Evolutionary conservation across 2,888 invertebrate genomes (phyloP), one percentile per base, ranked within the genome.

Genomic region (Glyphotaelius pellucidus): DNA sequence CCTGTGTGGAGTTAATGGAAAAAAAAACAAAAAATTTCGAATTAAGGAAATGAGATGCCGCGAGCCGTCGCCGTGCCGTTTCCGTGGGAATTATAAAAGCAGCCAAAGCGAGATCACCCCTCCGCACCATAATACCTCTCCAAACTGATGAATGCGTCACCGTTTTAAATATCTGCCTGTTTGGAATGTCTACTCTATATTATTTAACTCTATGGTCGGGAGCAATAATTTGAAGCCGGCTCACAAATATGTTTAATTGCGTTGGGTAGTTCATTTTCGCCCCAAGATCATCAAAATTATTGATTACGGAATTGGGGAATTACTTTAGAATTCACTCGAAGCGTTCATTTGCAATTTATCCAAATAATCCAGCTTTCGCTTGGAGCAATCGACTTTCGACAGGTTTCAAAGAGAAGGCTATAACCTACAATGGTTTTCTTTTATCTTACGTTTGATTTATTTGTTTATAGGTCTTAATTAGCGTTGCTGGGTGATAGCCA

Each of bases 191-290:
- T 52, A 4, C 52, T 52, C 15, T 52, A 19, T 52, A 3, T 52
- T 25, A 52, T 52, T 5, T 52, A 52, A 19, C 14, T 52, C 52
- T 5, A 52, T 52, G 15, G 52, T 52, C 52, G 52, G 19, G 52
- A 4, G 15, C 52, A 67, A 67, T 67, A 19, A 67, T 67, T n/a
- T 67, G 25, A 15, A 35, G 83, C 32, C 83, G 35, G 35, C 19
- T 83, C 83, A 35, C 35, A 83, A 83, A 35, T 25, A 83, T 25
- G 83, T 83, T 83, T 83, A 83, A 83, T 83, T 31, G 32, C 32
- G 35, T 35, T 19, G 31, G 25, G 19, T 35, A 83, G 32, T 83
- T 83, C 35, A 32, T 83, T 83, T 32, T 83, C 35, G 35, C 83
- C 25, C 83, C 9, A 25, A 25, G 83, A 32, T 9, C 35, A 35